A percentile compares a stretch with the other conserved stretches of the same genome.
phyloP scores from a whole-genome alignment of 1,140 invertebrate genomes.

The Drosophila subpulchrella region DNA sequence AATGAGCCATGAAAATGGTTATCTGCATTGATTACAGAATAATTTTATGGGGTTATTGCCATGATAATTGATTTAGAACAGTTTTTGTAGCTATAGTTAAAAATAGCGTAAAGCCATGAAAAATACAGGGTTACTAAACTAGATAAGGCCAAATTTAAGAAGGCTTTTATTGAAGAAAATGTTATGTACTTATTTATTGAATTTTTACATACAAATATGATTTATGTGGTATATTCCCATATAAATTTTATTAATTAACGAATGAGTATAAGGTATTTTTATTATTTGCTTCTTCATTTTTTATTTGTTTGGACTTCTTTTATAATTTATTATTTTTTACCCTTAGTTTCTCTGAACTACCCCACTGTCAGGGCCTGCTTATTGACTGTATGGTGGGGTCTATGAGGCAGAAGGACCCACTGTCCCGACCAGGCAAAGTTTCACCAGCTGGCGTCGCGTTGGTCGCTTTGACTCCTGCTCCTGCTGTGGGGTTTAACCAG shows the following conservation, averaged over 20 bases:
- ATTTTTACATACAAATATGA: too few relatives aligned
- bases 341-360: background rate
- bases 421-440: conserved; percentile 37
- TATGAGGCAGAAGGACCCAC: conserved; percentile 5
- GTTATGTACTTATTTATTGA: too few relatives aligned
- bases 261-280: too few relatives aligned
- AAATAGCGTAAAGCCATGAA: background rate
- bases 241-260: too few relatives aligned
- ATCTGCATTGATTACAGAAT: background rate
- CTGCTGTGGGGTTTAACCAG: background rate
- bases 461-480: conserved; percentile 16
- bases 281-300: too few relatives aligned
- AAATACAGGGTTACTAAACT: background rate
- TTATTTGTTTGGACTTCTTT: too few relatives aligned
- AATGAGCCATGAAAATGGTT: background rate
- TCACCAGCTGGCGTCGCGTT: conserved; percentile 47
- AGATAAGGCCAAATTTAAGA: background rate
- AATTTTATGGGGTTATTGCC: background rate
- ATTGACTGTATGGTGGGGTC: background rate
- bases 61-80: conserved; percentile 3
- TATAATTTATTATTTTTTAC: background rate
- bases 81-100: background rate
- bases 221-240: too few relatives aligned
- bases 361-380: conserved; percentile 18
- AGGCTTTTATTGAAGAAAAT: too few relatives aligned